These are phyloP conservation scores for Hassar affinis DNA, from an alignment of 2,113 vertebrate genomes.

Conservation along the genomic window DNA sequence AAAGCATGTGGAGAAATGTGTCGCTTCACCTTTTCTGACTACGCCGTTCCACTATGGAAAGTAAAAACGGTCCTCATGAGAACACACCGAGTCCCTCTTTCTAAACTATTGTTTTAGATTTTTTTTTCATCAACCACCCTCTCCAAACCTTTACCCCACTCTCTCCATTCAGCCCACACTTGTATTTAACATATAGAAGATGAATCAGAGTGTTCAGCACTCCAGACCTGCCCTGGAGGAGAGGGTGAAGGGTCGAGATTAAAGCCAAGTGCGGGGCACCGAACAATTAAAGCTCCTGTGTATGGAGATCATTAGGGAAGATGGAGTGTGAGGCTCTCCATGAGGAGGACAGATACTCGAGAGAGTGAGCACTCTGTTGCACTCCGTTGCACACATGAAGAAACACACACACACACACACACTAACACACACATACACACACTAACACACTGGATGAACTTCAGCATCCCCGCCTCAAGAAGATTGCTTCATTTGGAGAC, in stretches of 20 bases:
- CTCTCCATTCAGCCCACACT: constrained; percentile 36
- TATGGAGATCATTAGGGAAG: constrained; percentile 51
- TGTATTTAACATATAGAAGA: constrained; percentile 40
- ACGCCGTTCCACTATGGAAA: neutral
- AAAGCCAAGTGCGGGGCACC: constrained; percentile 37
- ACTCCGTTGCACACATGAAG: neutral
- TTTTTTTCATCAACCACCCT: neutral
- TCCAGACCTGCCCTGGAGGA: constrained; percentile 46
- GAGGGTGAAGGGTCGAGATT: constrained; percentile 51
- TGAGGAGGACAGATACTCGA: constrained; percentile 26
- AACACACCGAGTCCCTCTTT: neutral
- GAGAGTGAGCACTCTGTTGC: constrained; percentile 12
- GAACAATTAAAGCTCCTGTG: constrained; percentile 50
- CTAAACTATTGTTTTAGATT: neutral
- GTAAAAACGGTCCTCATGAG: too few species aligned
- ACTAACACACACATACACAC: constrained; percentile 35
- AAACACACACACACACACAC: constrained; percentile 11
- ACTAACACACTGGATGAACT: constrained; percentile 18
- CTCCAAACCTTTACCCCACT: constrained; percentile 11
- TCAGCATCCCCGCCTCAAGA: constrained; percentile 37
- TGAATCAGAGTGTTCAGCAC: constrained; percentile 49
- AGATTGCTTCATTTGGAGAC: constrained; percentile 48
- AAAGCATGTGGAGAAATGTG: neutral
- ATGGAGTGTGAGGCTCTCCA: constrained; percentile 45
- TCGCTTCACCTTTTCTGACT: neutral